A percentile compares a stretch with the other conserved stretches of the same genome.
phyloP scores from a whole-genome alignment of 2,888 invertebrate species.

The Teleogryllus oceanicus region DNA sequence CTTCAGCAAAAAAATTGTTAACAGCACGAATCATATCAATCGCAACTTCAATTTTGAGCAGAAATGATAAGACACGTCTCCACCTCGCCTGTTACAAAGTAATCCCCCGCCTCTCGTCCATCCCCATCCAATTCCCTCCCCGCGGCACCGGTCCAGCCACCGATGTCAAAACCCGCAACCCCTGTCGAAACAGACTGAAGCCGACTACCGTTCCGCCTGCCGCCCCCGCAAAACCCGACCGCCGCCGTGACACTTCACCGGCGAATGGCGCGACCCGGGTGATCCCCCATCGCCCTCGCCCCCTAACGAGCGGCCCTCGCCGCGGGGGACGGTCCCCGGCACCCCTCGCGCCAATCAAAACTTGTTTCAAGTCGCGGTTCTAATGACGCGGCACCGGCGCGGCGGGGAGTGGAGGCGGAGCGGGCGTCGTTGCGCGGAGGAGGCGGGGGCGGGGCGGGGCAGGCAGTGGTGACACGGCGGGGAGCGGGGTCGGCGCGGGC shows the following conservation, averaged over 20 bases:
- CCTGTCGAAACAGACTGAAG: too few species aligned
- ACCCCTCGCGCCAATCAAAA: not conserved
- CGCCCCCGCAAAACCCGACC: too few species aligned
- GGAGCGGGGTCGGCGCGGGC: not conserved
- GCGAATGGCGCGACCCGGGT: not conserved
- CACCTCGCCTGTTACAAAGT: too few species aligned
- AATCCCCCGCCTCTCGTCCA: too few species aligned
- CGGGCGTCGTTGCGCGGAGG: not conserved
- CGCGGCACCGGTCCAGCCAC: too few species aligned
- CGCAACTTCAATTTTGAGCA: too few species aligned
- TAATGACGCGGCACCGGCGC: not conserved
- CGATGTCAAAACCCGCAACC: too few species aligned
- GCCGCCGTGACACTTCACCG: not conserved
- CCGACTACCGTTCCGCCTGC: too few species aligned
- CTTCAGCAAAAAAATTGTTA: too few species aligned
- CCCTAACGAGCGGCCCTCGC: not conserved
- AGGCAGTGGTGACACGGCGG: not conserved
- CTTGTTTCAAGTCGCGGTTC: slow-evolving; percentile 1
- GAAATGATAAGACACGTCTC: too few species aligned
- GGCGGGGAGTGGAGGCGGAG: not conserved
- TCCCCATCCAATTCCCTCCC: too few species aligned
- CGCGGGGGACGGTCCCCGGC: not conserved
- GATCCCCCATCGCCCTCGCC: not conserved
- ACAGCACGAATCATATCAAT: too few species aligned
- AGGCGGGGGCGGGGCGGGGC: not conserved